A percentile compares a stretch with the other conserved stretches of the same genome.
These are phyloP conservation scores for Phania funesta DNA, from an alignment of 2,888 invertebrate species.

Conservation along the genomic window DNA sequence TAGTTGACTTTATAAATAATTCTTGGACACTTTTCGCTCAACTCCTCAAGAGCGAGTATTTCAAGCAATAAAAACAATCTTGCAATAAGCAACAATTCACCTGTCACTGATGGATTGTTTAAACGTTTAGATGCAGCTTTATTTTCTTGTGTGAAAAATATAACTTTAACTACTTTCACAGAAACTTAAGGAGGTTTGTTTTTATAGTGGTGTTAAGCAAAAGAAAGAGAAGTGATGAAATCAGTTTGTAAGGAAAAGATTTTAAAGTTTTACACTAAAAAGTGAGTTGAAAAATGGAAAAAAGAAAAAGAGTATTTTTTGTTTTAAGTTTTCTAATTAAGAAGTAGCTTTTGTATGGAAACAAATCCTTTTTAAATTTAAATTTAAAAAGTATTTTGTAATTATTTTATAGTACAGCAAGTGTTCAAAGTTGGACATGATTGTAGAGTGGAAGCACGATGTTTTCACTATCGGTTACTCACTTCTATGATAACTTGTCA, in stretches of 20 bases:
- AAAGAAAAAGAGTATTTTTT: neutral
- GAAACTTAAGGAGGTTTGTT: slow-evolving; percentile 6
- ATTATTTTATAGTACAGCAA: no score
- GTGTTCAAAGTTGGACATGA: no score
- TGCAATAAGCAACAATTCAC: slow-evolving; percentile 19
- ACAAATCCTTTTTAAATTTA: no score
- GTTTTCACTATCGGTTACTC: no score
- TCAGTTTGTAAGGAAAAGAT: neutral
- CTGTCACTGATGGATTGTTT: slow-evolving; percentile 23
- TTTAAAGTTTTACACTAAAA: neutral
- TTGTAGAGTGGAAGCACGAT: no score
- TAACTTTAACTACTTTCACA: no score
- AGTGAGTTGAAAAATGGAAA: neutral
- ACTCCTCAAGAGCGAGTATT: slow-evolving; percentile 17
- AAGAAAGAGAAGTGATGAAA: neutral
- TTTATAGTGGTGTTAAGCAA: neutral
- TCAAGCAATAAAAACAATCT: slow-evolving; percentile 15
- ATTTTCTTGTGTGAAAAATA: neutral
- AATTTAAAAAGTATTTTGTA: no score
- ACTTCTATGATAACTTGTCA: no score
- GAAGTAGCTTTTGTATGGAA: no score
- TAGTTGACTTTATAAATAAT: slow-evolving; percentile 29
- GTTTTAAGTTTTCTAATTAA: neutral
- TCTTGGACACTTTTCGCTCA: slow-evolving; percentile 20
- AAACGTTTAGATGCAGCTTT: slow-evolving; percentile 20